Evolutionary conservation across 2,888 invertebrate species (phyloP).

Genomic region (Marasmarcha lunaedactyla): DNA sequence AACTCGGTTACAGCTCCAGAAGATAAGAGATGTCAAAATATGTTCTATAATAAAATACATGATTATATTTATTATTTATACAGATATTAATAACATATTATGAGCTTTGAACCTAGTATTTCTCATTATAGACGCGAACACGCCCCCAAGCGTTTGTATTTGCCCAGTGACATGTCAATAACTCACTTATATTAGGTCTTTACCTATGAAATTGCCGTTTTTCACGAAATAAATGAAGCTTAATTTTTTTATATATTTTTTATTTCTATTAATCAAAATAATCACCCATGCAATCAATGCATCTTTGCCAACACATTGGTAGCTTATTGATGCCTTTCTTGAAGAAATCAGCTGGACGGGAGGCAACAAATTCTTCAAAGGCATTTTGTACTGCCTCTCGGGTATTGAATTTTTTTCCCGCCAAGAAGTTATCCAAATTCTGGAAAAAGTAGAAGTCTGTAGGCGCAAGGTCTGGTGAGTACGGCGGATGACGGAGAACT

Average conservation of each 20-base stretch:
- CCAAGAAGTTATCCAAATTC: no score
- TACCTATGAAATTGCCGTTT: not conserved
- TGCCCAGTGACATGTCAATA: not conserved
- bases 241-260: no score
- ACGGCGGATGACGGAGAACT: no score
- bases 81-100: not conserved
- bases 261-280: no score
- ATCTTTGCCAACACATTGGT: not conserved
- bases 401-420: no score
- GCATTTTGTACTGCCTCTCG: no score
- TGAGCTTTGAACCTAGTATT: not conserved
- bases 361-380: conserved; percentile 4
- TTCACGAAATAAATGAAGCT: no score
- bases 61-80: not conserved
- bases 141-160: not conserved
- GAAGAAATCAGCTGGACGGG: not conserved
- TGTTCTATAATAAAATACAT: not conserved
- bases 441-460: no score
- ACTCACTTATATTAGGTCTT: not conserved
- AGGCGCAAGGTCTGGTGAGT: no score
- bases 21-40: no score
- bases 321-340: not conserved
- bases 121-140: not conserved
- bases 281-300: not conserved
- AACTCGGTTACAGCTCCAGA: no score